Evolutionary conservation across 2,113 vertebrate genomes (phyloP).

Genomic region (Thalassoma bifasciatum): DNA sequence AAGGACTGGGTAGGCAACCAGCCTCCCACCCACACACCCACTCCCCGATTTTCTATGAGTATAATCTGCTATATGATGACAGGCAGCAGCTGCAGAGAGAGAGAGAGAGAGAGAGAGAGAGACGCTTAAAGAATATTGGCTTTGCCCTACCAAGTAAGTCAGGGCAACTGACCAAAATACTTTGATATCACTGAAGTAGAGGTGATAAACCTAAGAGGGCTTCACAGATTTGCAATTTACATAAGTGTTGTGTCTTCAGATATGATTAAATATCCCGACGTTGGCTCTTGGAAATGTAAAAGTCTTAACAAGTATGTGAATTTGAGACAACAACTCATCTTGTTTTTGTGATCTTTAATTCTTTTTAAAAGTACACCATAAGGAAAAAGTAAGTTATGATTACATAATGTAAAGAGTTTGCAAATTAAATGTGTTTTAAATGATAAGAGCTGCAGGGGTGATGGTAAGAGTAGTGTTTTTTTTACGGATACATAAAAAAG

Average conservation of each 20-base stretch:
- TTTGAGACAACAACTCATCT: no score
- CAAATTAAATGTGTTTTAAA: neutral
- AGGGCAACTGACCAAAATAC: no score
- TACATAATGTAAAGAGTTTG: no score
- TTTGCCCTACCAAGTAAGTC: neutral
- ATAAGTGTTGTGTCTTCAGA: neutral
- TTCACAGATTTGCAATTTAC: neutral
- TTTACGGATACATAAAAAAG: neutral
- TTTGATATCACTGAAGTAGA: no score
- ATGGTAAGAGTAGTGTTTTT: neutral
- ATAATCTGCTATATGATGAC: constrained; percentile 56
- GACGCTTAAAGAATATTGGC: constrained; percentile 1
- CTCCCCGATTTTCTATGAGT: constrained; percentile 45
- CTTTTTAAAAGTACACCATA: no score
- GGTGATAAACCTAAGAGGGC: neutral
- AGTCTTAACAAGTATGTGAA: no score
- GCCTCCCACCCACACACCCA: constrained; percentile 52
- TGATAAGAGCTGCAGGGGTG: neutral
- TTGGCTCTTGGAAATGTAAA: no score
- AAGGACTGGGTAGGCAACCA: constrained; percentile 57
- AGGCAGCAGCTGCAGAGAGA: constrained; percentile 37
- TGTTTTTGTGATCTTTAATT: no score
- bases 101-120: no score
- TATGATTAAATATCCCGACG: neutral
- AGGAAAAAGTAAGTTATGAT: no score